Evolutionary conservation across 2,797 vertebrate species (phyloP).

Genomic region (Sparus aurata): DNA sequence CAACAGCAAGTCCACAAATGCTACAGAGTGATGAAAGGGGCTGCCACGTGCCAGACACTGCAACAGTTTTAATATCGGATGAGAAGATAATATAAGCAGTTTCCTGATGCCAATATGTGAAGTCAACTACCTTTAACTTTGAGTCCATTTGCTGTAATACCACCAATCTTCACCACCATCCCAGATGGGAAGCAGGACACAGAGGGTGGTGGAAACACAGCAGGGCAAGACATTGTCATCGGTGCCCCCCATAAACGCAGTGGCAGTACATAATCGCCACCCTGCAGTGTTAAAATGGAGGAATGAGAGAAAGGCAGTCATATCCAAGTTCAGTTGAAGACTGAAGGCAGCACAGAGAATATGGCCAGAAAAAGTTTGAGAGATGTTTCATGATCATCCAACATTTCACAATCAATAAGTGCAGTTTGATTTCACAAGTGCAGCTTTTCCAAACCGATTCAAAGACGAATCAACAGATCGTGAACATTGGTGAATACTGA

Average conservation of each 20-base stretch:
- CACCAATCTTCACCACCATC: constrained; percentile 54
- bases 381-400: neutral
- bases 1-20: constrained; percentile 42
- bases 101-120: neutral
- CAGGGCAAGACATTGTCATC: constrained; percentile 59
- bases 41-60: constrained; percentile 54
- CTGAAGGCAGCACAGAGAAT: neutral
- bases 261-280: constrained; percentile 48
- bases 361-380: too few species aligned
- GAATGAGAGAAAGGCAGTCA: neutral
- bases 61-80: constrained; percentile 4
- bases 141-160: constrained; percentile 19
- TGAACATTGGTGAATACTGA: neutral
- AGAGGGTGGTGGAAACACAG: constrained; percentile 4
- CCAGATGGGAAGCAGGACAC: constrained; percentile 51
- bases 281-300: constrained; percentile 33
- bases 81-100: neutral
- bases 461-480: neutral
- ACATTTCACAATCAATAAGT: neutral
- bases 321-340: neutral
- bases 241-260: constrained; percentile 55
- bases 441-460: neutral
- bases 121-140: constrained; percentile 49
- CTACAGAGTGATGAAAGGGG: constrained; percentile 19
- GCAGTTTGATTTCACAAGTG: neutral